Conservation (phyloP, 2,888 invertebrate genomes). For the Congeria kusceri region DNA sequence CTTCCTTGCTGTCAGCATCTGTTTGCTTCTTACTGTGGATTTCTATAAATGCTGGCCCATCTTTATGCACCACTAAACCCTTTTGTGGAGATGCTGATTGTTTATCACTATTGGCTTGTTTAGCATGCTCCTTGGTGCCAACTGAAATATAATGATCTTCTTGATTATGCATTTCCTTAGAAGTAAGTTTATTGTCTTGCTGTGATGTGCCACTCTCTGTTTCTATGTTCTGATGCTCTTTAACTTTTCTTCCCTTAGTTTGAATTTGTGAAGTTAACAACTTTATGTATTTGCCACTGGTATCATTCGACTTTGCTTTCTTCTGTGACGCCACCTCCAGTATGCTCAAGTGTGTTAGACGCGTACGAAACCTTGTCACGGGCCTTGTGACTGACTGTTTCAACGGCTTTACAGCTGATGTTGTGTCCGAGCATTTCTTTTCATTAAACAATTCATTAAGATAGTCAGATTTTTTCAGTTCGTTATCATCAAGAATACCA, state of each 20-base stretch:
- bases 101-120: too few relatives aligned
- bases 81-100: too few relatives aligned
- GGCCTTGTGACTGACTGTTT: slow-evolving; percentile 5
- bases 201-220: too few relatives aligned
- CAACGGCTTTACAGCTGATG: background rate
- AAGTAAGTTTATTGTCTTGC: too few relatives aligned
- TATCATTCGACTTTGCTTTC: slow-evolving; percentile 48
- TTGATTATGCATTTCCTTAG: too few relatives aligned
- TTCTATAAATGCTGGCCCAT: too few relatives aligned
- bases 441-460: background rate
- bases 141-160: too few relatives aligned
- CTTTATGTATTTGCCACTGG: background rate
- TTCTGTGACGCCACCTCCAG: slow-evolving; percentile 48
- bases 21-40: too few relatives aligned
- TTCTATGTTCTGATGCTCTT: too few relatives aligned
- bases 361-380: slow-evolving; percentile 37
- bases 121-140: too few relatives aligned
- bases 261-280: background rate
- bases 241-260: slow-evolving; percentile 6
- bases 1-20: too few relatives aligned
- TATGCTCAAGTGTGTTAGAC: slow-evolving; percentile 41
- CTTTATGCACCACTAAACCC: too few relatives aligned
- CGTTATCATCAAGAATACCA: slow-evolving; percentile 57
- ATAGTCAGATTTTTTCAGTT: slow-evolving; percentile 34
- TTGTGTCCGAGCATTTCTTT: background rate